phyloP scores from a whole-genome alignment of 2,797 vertebrate species.

The Avahi laniger region DNA sequence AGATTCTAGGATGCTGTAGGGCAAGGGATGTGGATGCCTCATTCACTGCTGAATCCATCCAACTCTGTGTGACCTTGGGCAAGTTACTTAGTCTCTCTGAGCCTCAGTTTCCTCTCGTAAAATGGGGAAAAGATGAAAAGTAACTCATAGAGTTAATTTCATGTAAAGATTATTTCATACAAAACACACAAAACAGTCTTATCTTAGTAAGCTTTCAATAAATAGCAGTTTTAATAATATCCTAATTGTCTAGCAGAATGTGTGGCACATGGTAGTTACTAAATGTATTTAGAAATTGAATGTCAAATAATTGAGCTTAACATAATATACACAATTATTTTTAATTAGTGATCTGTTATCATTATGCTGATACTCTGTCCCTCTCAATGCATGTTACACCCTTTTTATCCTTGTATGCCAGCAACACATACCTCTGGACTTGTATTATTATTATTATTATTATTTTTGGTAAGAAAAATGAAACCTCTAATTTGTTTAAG shows the following conservation, averaged over 20 bases:
- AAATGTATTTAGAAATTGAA: too few species aligned
- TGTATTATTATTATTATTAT: neutral
- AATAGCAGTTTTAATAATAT: neutral
- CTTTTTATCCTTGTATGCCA: neutral
- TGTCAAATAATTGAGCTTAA: neutral
- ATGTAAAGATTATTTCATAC: neutral
- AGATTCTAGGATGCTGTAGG: neutral
- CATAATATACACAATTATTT: neutral
- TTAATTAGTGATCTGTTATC: neutral
- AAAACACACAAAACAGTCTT: neutral
- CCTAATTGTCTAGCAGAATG: neutral
- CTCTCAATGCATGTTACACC: neutral
- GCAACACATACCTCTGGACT: neutral
- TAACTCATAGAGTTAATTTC: neutral
- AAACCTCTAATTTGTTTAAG: neutral
- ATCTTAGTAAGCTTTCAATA: neutral
- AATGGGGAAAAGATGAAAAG: neutral
- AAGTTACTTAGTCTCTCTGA: neutral
- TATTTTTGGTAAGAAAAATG: neutral
- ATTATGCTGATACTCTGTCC: neutral
- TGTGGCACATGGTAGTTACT: neutral
- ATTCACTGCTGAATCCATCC: too few species aligned
- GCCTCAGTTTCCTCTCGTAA: neutral
- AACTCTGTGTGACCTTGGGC: rapidly evolving
- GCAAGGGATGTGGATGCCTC: too few species aligned